Percentiles rank a stretch among this genome's conserved stretches.
These are phyloP conservation scores for Plemyria rubiginata DNA, from an alignment of 2,888 invertebrate species.

Conservation along the genomic window DNA sequence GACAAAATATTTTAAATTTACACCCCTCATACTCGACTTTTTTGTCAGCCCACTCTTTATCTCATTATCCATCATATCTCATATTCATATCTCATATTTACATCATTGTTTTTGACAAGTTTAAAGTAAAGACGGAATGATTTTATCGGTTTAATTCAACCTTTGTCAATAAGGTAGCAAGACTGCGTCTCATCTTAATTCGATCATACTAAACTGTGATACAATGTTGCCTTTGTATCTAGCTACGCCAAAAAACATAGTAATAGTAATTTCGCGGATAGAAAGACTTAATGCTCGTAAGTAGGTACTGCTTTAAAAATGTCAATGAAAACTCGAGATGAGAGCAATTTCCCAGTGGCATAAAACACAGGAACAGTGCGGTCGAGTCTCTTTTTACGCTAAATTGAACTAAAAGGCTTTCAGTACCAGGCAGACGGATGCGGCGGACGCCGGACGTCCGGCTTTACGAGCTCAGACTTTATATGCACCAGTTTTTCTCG, in stretches of 20 bases:
- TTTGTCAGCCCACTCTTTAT: too few species aligned
- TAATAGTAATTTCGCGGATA: neutral
- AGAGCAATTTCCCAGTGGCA: constrained; percentile 64
- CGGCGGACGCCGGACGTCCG: constrained; percentile 71
- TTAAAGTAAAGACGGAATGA: too few species aligned
- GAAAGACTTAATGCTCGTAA: neutral
- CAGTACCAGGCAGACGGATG: constrained; percentile 72
- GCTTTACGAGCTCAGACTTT: constrained; percentile 65
- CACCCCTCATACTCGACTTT: too few species aligned
- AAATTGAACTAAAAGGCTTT: constrained; percentile 83
- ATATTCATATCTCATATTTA: too few species aligned
- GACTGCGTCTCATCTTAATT: too few species aligned
- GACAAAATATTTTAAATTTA: too few species aligned
- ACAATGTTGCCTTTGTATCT: neutral
- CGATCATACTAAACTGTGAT: too few species aligned
- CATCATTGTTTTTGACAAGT: too few species aligned
- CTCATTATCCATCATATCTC: too few species aligned
- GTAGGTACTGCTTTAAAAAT: constrained; percentile 15
- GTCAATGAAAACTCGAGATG: constrained; percentile 43
- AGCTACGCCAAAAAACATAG: neutral
- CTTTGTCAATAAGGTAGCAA: too few species aligned
- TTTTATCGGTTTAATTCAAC: too few species aligned
- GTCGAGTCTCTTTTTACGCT: constrained; percentile 73
- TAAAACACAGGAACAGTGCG: constrained; percentile 65
- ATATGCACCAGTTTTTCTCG: constrained; percentile 62